A percentile compares a stretch with the other conserved stretches of the same genome.
These are phyloP conservation scores for Salvelinus namaycush DNA, from an alignment of 2,113 vertebrate species.

Conservation along the genomic window DNA sequence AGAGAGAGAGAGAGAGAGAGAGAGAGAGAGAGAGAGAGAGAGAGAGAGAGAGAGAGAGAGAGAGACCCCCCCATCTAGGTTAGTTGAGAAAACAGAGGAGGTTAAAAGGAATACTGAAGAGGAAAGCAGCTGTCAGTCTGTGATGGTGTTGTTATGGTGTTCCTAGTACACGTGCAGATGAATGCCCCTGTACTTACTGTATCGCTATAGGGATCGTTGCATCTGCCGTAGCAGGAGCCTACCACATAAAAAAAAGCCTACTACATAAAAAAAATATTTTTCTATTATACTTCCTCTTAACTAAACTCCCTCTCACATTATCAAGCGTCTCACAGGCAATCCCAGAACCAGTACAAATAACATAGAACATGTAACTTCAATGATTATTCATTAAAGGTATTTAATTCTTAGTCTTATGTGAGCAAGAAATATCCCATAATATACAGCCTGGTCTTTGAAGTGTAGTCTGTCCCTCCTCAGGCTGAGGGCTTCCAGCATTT, in stretches of 20 bases:
- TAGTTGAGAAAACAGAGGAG: neutral
- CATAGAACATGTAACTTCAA: neutral
- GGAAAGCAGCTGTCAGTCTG: neutral
- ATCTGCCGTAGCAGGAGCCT: neutral
- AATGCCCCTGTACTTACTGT: slow-evolving; percentile 15
- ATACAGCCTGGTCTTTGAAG: neutral
- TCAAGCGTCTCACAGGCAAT: too few relatives aligned
- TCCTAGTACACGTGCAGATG: neutral
- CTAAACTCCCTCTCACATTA: too few relatives aligned
- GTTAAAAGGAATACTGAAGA: neutral
- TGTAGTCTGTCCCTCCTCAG: neutral
- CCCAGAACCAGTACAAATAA: neutral
- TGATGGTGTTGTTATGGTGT: neutral
- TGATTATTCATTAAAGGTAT: neutral
- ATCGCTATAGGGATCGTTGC: neutral
- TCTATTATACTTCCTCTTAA: neutral
- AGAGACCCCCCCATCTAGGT: neutral
- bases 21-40: too few relatives aligned
- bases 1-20: neutral
- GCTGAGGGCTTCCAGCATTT: neutral
- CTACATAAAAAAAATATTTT: too few relatives aligned
- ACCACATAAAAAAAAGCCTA: too few relatives aligned
- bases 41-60: too few relatives aligned
- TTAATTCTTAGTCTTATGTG: neutral
- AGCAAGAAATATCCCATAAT: neutral